These are phyloP conservation scores for Cyphomyrus plagiostoma DNA, from an alignment of 2,113 vertebrate genomes.

Conservation along the genomic window DNA sequence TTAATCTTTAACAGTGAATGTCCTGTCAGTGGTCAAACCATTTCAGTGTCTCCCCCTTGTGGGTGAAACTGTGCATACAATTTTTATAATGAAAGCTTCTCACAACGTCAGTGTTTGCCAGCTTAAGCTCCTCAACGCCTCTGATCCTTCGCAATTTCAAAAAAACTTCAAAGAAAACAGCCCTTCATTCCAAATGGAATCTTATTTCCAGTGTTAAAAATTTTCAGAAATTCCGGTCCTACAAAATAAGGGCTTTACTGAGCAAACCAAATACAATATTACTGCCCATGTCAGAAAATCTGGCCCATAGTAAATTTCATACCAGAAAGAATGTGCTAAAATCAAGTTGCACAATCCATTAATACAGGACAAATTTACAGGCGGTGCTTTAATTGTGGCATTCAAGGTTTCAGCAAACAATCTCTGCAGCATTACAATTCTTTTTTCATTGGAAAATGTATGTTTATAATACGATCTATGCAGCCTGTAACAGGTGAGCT, in stretches of 20 bases:
- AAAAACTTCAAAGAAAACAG: not conserved
- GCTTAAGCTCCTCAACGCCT: not conserved
- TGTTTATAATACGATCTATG: not conserved
- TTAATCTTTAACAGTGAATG: not conserved
- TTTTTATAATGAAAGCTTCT: not conserved
- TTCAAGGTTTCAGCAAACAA: not conserved
- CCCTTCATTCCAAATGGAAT: not conserved
- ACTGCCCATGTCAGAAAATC: not conserved
- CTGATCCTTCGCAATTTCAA: not conserved
- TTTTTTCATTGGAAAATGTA: slow-evolving; percentile 1
- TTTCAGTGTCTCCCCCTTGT: slow-evolving; percentile 2
- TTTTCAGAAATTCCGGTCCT: not conserved
- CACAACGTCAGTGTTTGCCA: not conserved
- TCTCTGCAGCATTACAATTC: not conserved
- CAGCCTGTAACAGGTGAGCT: not conserved
- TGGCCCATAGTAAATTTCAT: not conserved
- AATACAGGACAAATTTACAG: not conserved
- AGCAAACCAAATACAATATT: not conserved
- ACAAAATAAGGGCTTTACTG: not conserved
- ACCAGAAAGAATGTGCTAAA: not conserved
- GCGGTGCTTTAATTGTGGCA: not conserved
- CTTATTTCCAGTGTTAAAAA: not conserved
- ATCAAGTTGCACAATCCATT: not conserved
- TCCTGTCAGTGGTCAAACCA: not conserved
- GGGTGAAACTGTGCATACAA: not conserved